A percentile compares a stretch with the other conserved stretches of the same genome.
Evolutionary conservation across 2,888 invertebrate species (phyloP).

Genomic region (Erebia palarica): DNA sequence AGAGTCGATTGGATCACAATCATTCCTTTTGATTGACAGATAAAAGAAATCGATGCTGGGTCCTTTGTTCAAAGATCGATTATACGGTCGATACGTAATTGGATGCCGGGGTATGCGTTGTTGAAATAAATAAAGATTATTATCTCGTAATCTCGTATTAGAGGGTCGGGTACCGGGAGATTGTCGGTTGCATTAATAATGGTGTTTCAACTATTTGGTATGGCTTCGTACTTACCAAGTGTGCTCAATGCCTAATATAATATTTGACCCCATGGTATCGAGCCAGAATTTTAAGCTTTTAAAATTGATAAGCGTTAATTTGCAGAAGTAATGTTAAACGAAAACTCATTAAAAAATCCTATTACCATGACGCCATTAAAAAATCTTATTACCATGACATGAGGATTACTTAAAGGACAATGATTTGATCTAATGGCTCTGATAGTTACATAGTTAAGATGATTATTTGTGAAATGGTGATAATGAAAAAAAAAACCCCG

Average conservation of each 20-base stretch:
- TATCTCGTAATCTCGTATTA: constrained; percentile 33
- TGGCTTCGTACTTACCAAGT: neutral
- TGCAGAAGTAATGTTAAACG: no score
- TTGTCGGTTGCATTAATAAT: constrained; percentile 17
- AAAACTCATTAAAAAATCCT: no score
- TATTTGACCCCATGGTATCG: no score
- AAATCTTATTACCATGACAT: no score
- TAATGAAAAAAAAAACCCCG: no score
- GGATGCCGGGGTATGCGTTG: constrained; percentile 51
- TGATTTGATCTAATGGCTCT: no score
- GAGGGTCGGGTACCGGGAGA: constrained; percentile 23
- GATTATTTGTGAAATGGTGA: no score
- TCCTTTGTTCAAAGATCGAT: constrained; percentile 66
- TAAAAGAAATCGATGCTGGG: constrained; percentile 68
- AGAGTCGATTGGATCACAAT: constrained; percentile 61
- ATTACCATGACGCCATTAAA: no score
- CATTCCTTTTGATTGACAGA: constrained; percentile 71
- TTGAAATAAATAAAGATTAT: constrained; percentile 47
- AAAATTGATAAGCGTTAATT: no score
- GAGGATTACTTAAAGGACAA: no score
- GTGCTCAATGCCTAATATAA: neutral
- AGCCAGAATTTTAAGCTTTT: no score
- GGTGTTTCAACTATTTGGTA: constrained; percentile 7
- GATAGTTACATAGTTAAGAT: no score
- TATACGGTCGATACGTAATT: constrained; percentile 64